phyloP scores from a whole-genome alignment of 2,113 vertebrate genomes.

The Halcyon malimbica region DNA sequence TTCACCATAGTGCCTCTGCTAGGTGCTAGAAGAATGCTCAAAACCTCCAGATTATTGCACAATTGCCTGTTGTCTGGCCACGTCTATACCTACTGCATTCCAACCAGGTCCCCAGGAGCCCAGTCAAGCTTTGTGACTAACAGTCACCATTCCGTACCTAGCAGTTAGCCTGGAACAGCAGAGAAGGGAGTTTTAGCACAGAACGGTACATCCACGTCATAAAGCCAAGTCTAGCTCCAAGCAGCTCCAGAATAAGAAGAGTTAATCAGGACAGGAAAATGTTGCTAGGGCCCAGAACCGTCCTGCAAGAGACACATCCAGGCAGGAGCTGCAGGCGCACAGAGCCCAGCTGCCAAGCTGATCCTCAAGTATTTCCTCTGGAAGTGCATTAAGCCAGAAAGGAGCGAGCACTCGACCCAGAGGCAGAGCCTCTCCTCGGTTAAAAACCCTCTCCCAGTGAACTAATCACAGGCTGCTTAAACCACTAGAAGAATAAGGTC shows the following conservation, averaged over 20 bases:
- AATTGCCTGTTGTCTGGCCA: not conserved
- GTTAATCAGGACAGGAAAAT: not conserved
- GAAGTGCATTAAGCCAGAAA: too few relatives aligned
- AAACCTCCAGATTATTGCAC: not conserved
- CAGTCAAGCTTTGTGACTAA: not conserved
- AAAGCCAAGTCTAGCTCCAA: not conserved
- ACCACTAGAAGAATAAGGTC: not conserved
- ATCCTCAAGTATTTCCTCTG: not conserved
- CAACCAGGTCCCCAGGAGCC: not conserved
- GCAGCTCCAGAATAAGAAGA: not conserved
- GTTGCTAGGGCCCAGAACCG: not conserved
- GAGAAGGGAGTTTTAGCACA: not conserved
- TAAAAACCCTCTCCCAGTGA: not conserved
- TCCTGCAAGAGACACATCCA: not conserved
- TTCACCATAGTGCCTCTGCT: not conserved
- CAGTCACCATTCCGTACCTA: not conserved
- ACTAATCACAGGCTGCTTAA: not conserved
- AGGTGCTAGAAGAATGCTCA: not conserved
- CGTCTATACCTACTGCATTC: rapidly evolving
- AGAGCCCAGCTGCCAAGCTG: not conserved
- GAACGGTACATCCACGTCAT: not conserved
- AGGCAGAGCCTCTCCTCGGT: not conserved
- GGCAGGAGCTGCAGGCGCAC: not conserved
- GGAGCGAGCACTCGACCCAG: not conserved
- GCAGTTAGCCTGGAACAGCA: rapidly evolving